Conservation (phyloP, 2,888 invertebrate genomes). For the Hybos culiciformis region DNA sequence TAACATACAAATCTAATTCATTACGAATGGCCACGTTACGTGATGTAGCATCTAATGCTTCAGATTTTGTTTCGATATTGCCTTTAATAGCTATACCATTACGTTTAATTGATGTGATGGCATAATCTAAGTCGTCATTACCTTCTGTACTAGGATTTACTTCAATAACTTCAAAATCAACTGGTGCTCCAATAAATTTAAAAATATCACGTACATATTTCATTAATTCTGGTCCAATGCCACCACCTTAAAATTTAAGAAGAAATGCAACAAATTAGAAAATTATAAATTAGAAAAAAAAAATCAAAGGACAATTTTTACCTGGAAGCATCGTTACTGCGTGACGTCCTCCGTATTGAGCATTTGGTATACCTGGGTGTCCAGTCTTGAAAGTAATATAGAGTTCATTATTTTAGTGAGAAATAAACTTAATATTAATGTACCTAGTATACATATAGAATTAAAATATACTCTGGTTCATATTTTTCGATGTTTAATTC, state of each 20-base stretch:
- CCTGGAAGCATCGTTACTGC: slow-evolving; percentile 91
- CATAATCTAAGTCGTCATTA: slow-evolving; percentile 77
- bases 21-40: slow-evolving; percentile 89
- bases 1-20: slow-evolving; percentile 85
- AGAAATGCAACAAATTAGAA: too few species aligned
- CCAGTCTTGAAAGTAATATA: too few species aligned
- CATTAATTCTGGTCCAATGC: slow-evolving; percentile 95
- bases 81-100: slow-evolving; percentile 94
- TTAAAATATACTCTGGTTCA: too few species aligned
- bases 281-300: too few species aligned
- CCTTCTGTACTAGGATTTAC: slow-evolving; percentile 65
- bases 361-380: slow-evolving; percentile 39
- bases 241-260: too few species aligned
- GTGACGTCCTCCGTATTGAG: slow-evolving; percentile 90
- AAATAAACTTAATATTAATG: too few species aligned
- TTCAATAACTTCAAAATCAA: slow-evolving; percentile 89
- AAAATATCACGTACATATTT: slow-evolving; percentile 83
- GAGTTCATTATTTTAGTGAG: too few species aligned
- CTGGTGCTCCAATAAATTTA: slow-evolving; percentile 76
- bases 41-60: slow-evolving; percentile 66
- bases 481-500: too few species aligned
- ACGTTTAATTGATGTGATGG: slow-evolving; percentile 86
- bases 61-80: slow-evolving; percentile 90
- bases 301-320: too few species aligned
- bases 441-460: too few species aligned